Conservation (phyloP, 2,113 vertebrate genomes). For the Melanerpes aurifrons region DNA sequence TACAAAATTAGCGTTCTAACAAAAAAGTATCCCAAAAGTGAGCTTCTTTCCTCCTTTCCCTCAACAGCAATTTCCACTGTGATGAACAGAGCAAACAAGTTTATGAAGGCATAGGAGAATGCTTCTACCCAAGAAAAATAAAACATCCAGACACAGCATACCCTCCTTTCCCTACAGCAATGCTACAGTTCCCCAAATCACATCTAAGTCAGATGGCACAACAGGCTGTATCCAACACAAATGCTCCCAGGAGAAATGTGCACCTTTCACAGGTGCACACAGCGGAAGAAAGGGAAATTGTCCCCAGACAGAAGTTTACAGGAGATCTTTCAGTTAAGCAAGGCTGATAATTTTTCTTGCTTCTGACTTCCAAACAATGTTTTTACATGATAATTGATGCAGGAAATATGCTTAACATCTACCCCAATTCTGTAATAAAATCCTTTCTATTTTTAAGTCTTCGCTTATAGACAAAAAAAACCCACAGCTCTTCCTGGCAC, state of each 20-base stretch:
- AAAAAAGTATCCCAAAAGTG: background rate
- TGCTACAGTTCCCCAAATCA: background rate
- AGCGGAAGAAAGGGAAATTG: background rate
- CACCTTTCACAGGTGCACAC: background rate
- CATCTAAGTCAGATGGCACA: background rate
- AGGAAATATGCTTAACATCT: background rate
- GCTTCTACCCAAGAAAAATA: background rate
- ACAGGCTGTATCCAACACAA: background rate
- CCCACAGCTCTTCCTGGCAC: background rate
- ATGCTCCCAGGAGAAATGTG: background rate
- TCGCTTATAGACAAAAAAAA: background rate
- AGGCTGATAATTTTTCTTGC: background rate
- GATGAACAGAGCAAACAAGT: too few species aligned
- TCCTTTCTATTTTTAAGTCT: background rate
- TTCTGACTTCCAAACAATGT: background rate
- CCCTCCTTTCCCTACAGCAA: background rate
- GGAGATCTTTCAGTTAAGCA: background rate
- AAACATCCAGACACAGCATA: background rate
- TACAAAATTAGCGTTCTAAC: background rate
- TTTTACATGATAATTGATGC: background rate
- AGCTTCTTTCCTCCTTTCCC: background rate
- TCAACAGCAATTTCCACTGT: background rate
- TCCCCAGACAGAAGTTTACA: background rate
- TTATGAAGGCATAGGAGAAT: background rate
- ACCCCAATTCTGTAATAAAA: background rate